Evolutionary conservation across 2,888 invertebrate genomes (phyloP), one percentile per base, ranked within the genome.

Genomic region (Xylocampa areola): DNA sequence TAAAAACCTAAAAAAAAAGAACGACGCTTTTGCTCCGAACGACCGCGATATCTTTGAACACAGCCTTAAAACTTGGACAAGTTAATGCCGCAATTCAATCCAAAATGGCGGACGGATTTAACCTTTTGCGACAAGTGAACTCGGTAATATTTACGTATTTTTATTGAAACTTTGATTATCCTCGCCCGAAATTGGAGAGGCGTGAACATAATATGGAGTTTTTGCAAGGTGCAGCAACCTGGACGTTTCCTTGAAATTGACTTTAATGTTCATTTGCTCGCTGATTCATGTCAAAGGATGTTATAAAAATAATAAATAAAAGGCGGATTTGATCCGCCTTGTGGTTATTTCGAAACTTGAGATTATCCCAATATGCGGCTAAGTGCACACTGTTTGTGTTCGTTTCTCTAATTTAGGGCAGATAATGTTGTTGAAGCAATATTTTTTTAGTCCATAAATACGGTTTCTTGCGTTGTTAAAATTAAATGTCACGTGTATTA

Each of bases 361-460:
- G 65, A 72, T 61, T 57, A 63, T 67, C 59, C 71, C 65, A 70
- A 72, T 73, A 76, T 71, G 77, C 55, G 59, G 76, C 66, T 79
- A 77, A 84, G 78, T 83, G 84, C 79, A 74, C 35, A 27, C 49
- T 80, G 73, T 80, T 80, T 82, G 63, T 70, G 61, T 74, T 69
- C 48, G 45, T 45, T 61, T 45, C 53, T 45, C 52, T 44, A 51
- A 64, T 61, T 69, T 69, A 53, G 39, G 44, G 43, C 51, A 57
- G 58, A 48, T 45, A 69, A 64, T 50, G 41, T 52, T 43, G 21
- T 33, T 59, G 21, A 33, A 32, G 14, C 23, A 45, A 49, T 33
- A 52, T 48, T 37, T 58, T 64, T 57, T 30, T 17, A 33, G 30
- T 50, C 23, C 40, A 51, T 49, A 51, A 60, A 58, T 57, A 54